Evolutionary conservation across 2,888 invertebrate genomes (phyloP), one percentile per base, ranked within the genome.

Genomic region (Ectemnius lituratus): DNA sequence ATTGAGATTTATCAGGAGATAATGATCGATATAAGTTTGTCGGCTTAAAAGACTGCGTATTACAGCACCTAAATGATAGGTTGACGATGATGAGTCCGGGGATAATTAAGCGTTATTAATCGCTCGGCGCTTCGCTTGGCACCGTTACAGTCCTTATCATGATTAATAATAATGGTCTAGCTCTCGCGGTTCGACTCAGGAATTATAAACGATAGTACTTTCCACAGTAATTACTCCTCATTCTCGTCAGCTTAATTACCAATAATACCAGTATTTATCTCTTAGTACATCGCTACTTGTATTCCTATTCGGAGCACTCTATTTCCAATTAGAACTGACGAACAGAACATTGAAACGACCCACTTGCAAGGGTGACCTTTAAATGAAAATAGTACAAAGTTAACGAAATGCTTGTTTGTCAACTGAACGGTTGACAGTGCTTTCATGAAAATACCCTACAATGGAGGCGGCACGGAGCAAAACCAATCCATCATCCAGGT

Each of bases 71-170:
- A 37, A 37, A 37, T 37, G 37, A 37, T 37, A 37, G 37, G 37
- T 37, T 37, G 37, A 37, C 37, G 37, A 37, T 37, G 37, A 37
- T 37, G 37, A 37, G 37, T 37, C 37, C 37, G 5, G 6, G 52
- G n/a, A 52, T 52, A 16, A 52, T 52, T 52, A 52, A 16, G 16
- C 52, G 16, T 52, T 52, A 52, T 52, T 52, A 52, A 52, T 52
- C 52, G 52, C 14, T 52, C 16, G 52, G 14, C 52, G 16, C 16
- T 14, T 52, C 14, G 52, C 6, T 52, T 52, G 52, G 14, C 52
- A 52, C 16, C 16, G 52, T 16, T 52, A 52, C 52, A 14, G n/a
- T 14, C 52, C 14, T 52, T 52, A 16, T 16, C 52, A 52, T 14
- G 13, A 52, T 52, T 52, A 52, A 16, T 16, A 52, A 52, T 52